Evolutionary conservation across 2,888 invertebrate species (phyloP).

Genomic region (Phaedon cochleariae): DNA sequence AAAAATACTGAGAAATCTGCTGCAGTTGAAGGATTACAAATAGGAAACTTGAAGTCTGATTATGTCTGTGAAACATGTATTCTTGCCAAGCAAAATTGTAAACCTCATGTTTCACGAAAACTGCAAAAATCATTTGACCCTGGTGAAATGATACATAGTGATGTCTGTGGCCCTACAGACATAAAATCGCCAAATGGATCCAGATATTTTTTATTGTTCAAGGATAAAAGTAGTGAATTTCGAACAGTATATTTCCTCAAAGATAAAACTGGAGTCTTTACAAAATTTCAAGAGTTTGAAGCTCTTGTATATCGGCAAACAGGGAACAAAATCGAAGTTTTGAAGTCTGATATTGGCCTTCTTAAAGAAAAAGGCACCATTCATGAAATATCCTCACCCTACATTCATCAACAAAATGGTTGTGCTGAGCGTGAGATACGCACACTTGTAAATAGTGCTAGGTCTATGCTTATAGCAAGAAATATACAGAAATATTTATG

Average conservation of each 20-base stretch:
- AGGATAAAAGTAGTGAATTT: constrained; percentile 15
- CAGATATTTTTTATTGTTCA: constrained; percentile 19
- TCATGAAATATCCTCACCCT: constrained; percentile 23
- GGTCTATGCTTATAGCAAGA: too few relatives aligned
- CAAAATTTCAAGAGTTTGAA: constrained; percentile 19
- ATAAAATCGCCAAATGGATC: constrained; percentile 17
- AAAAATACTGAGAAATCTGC: constrained; percentile 14
- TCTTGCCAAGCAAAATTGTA: constrained; percentile 17
- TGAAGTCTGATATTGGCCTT: constrained; percentile 27
- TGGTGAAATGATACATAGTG: constrained; percentile 16
- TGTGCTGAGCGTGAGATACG: constrained; percentile 22
- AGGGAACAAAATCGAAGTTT: constrained; percentile 26
- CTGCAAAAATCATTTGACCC: constrained; percentile 4
- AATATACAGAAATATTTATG: too few relatives aligned
- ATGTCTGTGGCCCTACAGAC: constrained; percentile 18
- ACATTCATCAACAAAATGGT: constrained; percentile 29
- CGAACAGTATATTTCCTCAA: constrained; percentile 10
- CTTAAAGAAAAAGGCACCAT: constrained; percentile 21
- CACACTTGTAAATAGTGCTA: too few relatives aligned
- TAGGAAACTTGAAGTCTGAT: constrained; percentile 8
- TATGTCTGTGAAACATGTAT: constrained; percentile 23
- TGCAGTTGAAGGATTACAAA: constrained; percentile 7
- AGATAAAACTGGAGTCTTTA: constrained; percentile 5
- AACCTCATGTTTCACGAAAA: constrained; percentile 8
- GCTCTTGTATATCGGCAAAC: constrained; percentile 19